Evolutionary conservation across 1,140 invertebrate species (phyloP).

Genomic region (Myzus persicae): DNA sequence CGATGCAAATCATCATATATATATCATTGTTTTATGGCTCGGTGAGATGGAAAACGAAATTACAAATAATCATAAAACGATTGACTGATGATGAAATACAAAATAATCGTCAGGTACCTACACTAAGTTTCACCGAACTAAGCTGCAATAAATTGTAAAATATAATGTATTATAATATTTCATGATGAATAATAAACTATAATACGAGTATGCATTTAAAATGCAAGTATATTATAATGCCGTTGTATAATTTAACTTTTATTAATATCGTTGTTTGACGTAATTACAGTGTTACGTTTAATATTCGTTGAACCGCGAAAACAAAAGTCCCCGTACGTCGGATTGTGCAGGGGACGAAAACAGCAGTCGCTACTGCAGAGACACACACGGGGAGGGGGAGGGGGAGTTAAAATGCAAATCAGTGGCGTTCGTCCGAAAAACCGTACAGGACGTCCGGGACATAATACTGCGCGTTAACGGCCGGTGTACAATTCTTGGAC

Average conservation of each 20-base stretch:
- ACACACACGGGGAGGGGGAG: no score
- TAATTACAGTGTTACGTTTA: background rate
- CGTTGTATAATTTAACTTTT: background rate
- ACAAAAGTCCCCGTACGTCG: background rate
- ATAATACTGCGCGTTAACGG: background rate
- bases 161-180: no score
- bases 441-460: constrained; percentile 26
- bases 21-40: no score
- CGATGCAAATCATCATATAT: no score
- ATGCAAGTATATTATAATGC: no score
- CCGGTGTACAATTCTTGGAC: constrained; percentile 28
- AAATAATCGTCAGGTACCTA: no score
- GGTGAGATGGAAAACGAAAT: no score
- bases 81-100: no score
- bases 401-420: constrained; percentile 20
- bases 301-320: background rate
- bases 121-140: no score
- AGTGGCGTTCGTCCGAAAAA: background rate
- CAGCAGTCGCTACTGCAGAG: background rate
- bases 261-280: background rate
- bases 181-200: background rate
- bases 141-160: no score
- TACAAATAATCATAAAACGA: no score
- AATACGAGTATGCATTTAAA: background rate
- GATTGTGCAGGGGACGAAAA: background rate